phyloP scores from a whole-genome alignment of 2,113 vertebrate genomes.

The Leuciscus idus region DNA sequence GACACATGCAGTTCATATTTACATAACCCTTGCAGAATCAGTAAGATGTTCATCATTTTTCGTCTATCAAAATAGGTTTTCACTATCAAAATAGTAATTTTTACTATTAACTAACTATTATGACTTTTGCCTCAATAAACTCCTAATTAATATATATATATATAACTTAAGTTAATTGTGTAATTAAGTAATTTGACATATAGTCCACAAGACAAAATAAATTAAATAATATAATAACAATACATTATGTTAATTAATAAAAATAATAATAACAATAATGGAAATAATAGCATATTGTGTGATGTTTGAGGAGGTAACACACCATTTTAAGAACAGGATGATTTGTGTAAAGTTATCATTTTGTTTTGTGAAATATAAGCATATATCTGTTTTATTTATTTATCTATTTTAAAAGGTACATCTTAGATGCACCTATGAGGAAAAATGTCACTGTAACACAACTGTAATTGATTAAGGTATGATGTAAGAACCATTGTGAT shows the following conservation, averaged over 20 bases:
- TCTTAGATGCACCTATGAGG: neutral
- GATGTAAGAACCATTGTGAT: constrained; percentile 43
- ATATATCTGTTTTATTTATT: no score
- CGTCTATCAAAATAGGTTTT: no score
- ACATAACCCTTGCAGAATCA: neutral
- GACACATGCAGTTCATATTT: constrained; percentile 2
- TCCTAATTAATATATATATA: no score
- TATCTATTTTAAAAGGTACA: neutral
- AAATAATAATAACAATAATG: neutral
- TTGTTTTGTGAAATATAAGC: neutral
- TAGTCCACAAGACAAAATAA: neutral
- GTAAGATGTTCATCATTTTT: neutral
- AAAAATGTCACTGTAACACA: neutral
- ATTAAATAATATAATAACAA: neutral
- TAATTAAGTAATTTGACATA: neutral
- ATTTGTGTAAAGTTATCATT: neutral
- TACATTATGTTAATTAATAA: neutral
- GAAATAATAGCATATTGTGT: neutral
- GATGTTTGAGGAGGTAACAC: neutral
- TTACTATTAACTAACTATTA: no score
- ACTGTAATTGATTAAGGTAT: constrained; percentile 6
- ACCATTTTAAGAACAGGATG: neutral
- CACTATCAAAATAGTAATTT: no score
- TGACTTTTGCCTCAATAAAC: no score
- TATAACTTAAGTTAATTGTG: neutral